Conservation (phyloP, 1,140 invertebrate species). For the Nasonia giraulti region DNA sequence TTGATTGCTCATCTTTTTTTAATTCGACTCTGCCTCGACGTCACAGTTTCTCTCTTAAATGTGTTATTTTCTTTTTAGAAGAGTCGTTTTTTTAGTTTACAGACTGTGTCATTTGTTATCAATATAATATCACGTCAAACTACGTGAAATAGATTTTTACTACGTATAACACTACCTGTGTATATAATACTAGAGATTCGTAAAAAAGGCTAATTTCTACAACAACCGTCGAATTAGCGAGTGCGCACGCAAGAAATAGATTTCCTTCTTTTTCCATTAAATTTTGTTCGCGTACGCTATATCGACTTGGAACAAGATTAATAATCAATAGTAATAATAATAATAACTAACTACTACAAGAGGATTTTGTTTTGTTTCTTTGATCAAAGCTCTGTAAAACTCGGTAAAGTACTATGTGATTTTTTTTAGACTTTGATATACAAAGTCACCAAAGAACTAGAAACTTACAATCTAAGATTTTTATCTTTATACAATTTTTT, state of each 20-base stretch:
- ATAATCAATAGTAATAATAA: constrained; percentile 26
- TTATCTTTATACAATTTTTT: constrained; percentile 20
- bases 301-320: constrained; percentile 36
- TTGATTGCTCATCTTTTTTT: constrained; percentile 53
- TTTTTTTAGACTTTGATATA: neutral
- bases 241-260: neutral
- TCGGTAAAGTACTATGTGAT: constrained; percentile 9
- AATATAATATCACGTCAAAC: constrained; percentile 14
- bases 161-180: constrained; percentile 27
- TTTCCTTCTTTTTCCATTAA: neutral
- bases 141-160: constrained; percentile 27
- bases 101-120: constrained; percentile 9
- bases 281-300: neutral
- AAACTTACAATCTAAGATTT: constrained; percentile 32
- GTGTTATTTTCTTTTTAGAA: constrained; percentile 12
- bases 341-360: constrained; percentile 14
- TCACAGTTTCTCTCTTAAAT: constrained; percentile 10
- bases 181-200: constrained; percentile 49
- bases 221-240: constrained; percentile 48
- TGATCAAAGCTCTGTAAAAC: neutral
- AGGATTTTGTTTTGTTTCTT: constrained; percentile 21
- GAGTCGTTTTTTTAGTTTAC: neutral
- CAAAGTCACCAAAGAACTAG: constrained; percentile 29
- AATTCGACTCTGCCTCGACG: constrained; percentile 18
- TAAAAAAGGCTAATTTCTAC: constrained; percentile 56